Evolutionary conservation across 2,113 vertebrate genomes (phyloP), one percentile per base, ranked within the genome.

Genomic region (Cynopterus brachyotis): DNA sequence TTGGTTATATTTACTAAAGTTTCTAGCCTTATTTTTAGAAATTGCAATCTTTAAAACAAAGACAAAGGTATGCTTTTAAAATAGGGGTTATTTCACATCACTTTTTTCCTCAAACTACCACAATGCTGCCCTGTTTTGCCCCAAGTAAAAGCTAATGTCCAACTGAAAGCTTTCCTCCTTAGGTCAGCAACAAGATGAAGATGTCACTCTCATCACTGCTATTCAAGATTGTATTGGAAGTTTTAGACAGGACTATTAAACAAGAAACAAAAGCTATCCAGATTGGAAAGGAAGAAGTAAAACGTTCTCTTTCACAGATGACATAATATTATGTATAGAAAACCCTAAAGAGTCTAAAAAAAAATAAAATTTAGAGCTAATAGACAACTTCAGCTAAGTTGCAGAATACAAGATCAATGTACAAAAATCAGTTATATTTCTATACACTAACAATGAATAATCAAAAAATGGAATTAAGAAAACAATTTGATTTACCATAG

Each of bases 41-140:
- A 94, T 42, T 19, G 12, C n/a, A 94, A 82, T 89, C 20, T 47
- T 80, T 81, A 83, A 92, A 94, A 86, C 32, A 42, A 66, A 59
- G 6, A 62, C 47, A 90, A 53, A 66, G 20, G 64, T 6, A 59
- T 42, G 0, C 9, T 92, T 89, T 94, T 50, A 79, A 87, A 84
- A 17, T 64, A 37, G 11, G 2, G 10, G 47, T 64, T 69, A 81
- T 8, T 35, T 78, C 10, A n/a, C 7, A 93, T 73, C 15, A 32
- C 9, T 80, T 1, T 62, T 84, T 57, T 75, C 6, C 22, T 50
- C 57, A 59, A 40, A 47, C 10, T 66, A 47, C 22, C 11, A 53
- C 8, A 30, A 60, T 53, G 40, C 0, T 2, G 26, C 8, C 37
- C 30, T 92, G 15, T 64, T 69, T 88, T 32, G 9, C 6, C 26